Evolutionary conservation across 2,888 invertebrate genomes (phyloP).

Genomic region (Rhamphomyia laevipes): DNA sequence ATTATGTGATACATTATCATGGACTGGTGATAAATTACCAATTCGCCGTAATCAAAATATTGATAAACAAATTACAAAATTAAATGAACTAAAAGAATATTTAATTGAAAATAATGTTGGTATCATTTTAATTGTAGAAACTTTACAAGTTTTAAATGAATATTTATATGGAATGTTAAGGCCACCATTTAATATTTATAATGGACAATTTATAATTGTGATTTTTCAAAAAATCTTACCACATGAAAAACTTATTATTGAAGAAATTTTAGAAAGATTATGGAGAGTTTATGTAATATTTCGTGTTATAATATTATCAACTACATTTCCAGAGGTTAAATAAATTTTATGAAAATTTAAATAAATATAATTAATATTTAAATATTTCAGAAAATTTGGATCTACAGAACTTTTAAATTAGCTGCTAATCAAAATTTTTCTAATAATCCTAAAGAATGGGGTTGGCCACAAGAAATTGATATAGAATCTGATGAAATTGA

Average conservation of each 20-base stretch:
- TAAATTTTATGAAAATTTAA: too few species aligned
- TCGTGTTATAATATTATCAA: not conserved
- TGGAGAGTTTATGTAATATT: slow-evolving; percentile 14
- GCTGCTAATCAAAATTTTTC: not conserved
- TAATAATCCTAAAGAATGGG: not conserved
- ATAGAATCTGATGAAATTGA: not conserved
- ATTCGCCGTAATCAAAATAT: too few species aligned
- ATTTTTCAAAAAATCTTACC: not conserved
- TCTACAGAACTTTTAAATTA: not conserved
- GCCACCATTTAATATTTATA: slow-evolving; percentile 9
- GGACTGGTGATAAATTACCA: too few species aligned
- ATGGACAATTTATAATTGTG: not conserved
- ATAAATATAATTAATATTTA: too few species aligned
- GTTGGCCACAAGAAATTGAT: too few species aligned
- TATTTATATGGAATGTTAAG: slow-evolving; percentile 11
- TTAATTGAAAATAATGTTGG: not conserved
- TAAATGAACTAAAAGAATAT: slow-evolving; percentile 3
- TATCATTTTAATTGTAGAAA: slow-evolving; percentile 6
- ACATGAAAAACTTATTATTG: not conserved
- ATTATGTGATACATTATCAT: too few species aligned
- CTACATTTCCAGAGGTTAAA: not conserved
- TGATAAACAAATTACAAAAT: too few species aligned
- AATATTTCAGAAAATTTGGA: not conserved
- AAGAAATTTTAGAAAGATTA: slow-evolving; percentile 8
- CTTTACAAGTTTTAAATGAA: slow-evolving; percentile 6